phyloP scores from a whole-genome alignment of 2,113 vertebrate genomes.

The Lycaon pictus region DNA sequence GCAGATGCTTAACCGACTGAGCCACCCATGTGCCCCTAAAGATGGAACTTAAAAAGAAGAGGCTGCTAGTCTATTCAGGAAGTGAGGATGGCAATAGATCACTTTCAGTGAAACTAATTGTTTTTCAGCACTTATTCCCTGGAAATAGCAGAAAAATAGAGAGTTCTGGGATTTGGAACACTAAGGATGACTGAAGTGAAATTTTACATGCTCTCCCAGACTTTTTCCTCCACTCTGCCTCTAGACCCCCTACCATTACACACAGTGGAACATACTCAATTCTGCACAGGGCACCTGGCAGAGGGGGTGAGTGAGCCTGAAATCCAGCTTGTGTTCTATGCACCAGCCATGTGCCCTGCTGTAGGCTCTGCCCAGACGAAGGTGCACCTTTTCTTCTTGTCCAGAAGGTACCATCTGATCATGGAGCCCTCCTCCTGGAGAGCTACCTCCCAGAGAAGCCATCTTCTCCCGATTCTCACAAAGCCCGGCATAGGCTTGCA shows the following conservation, averaged over 20 bases:
- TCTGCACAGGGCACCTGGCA: background rate
- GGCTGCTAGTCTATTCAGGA: background rate
- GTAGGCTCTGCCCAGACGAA: background rate
- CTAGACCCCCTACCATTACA: background rate
- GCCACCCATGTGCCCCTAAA: too few relatives aligned
- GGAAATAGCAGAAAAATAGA: background rate
- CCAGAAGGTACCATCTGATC: background rate
- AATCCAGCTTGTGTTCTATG: background rate
- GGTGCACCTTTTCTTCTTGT: background rate
- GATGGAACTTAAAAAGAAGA: background rate
- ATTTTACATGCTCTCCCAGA: background rate
- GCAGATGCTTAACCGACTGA: too few relatives aligned
- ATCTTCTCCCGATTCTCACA: background rate
- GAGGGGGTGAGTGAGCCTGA: background rate
- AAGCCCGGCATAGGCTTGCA: background rate
- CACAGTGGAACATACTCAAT: rapidly evolving
- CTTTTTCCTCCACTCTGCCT: background rate
- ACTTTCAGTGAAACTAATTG: background rate
- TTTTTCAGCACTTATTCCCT: background rate
- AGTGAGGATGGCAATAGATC: background rate
- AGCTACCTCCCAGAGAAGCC: background rate
- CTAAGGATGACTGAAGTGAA: background rate
- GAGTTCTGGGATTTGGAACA: background rate
- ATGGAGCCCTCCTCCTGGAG: background rate
- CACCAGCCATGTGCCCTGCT: rapidly evolving